Percentiles rank a stretch among this genome's conserved stretches.
Evolutionary conservation across 1,140 invertebrate species (phyloP).

Genomic region (Drosophila malerkotliana): DNA sequence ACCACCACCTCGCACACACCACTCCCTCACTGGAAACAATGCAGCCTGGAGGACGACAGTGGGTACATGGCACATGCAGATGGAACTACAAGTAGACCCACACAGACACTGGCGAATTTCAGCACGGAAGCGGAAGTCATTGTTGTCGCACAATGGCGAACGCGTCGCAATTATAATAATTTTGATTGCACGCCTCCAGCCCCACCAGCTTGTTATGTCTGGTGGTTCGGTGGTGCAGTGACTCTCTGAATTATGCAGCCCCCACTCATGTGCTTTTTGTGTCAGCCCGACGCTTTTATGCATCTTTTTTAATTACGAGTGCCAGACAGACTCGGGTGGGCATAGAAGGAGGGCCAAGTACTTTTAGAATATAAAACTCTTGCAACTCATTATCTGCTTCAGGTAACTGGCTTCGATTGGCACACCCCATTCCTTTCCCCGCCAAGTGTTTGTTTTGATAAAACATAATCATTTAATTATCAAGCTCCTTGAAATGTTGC

Average conservation of each 20-base stretch:
- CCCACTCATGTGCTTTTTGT: constrained; percentile 51
- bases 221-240: constrained; percentile 57
- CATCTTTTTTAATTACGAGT: constrained; percentile 71
- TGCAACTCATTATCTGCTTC: not conserved
- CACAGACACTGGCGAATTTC: constrained; percentile 58
- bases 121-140: constrained; percentile 83
- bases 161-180: constrained; percentile 83
- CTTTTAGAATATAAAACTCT: not conserved
- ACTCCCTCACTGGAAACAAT: constrained; percentile 59
- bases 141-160: constrained; percentile 83
- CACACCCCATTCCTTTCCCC: not conserved
- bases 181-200: constrained; percentile 69
- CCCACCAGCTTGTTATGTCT: constrained; percentile 31
- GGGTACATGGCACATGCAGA: constrained; percentile 29
- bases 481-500: not conserved
- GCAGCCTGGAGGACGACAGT: constrained; percentile 18
- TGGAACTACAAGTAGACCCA: constrained; percentile 9
- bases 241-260: constrained; percentile 63
- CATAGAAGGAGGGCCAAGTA: not conserved
- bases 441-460: not conserved
- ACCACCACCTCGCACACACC: not conserved
- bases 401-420: constrained; percentile 1
- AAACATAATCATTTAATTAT: not conserved
- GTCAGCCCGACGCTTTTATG: constrained; percentile 37
- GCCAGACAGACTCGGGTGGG: constrained; percentile 22